A percentile compares a stretch with the other conserved stretches of the same genome.
These are phyloP conservation scores for Hystrix cristata DNA, from an alignment of 2,113 vertebrate genomes.

Conservation along the genomic window DNA sequence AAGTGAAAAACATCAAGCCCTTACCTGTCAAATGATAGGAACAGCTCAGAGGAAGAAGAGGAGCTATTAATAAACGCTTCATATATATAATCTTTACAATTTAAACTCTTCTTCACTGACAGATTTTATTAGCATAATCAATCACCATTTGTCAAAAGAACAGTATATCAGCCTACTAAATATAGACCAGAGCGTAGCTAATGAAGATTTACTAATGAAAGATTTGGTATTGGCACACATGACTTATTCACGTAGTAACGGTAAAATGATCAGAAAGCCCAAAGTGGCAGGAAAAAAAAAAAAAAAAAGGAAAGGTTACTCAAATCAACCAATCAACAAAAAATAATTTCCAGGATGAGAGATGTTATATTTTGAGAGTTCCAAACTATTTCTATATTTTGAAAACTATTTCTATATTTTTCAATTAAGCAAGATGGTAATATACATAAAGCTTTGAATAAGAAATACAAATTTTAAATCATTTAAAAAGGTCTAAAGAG, in stretches of 20 bases:
- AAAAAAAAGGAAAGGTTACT: constrained; percentile 11
- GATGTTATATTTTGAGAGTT: neutral
- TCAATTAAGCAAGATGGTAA: neutral
- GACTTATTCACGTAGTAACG: neutral
- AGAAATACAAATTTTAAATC: neutral
- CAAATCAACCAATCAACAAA: neutral
- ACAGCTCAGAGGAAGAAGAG: constrained; percentile 19
- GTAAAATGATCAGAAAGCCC: neutral
- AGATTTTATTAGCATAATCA: constrained; percentile 28
- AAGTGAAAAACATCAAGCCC: constrained; percentile 68
- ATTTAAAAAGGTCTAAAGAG: neutral
- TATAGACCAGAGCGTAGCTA: neutral
- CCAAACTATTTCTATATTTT: neutral
- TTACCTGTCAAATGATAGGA: constrained; percentile 62
- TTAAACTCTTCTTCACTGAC: constrained; percentile 36
- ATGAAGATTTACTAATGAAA: neutral
- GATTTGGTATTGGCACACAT: neutral
- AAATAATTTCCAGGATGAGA: neutral
- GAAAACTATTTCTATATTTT: neutral
- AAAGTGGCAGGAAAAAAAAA: neutral
- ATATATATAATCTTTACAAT: neutral
- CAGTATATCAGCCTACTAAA: neutral
- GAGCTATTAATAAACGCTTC: constrained; percentile 45
- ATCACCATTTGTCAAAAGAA: constrained; percentile 54
- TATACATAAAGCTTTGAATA: neutral